Evolutionary conservation across 1,140 invertebrate species (phyloP), one percentile per base, ranked within the genome.

Genomic region (Sipha flava): DNA sequence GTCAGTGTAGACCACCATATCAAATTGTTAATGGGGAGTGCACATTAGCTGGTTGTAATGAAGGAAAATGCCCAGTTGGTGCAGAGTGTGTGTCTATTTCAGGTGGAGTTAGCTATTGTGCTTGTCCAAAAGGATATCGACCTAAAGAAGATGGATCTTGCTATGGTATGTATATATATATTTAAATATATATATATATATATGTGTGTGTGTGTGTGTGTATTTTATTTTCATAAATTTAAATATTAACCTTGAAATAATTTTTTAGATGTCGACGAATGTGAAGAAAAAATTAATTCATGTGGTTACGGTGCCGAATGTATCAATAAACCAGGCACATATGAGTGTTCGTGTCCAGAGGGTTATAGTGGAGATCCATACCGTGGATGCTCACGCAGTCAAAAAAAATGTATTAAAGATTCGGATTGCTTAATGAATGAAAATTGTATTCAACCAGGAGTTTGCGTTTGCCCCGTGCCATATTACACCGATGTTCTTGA

Each of bases 301-400:
- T 96, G 94, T 84, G 93, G 93, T 5, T 93, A 92, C 83, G 93
- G 93, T 47, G 95, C 94, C 2, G 90, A 93, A 84, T 97, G 94
- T 85, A 86, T 93, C 21, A 96, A 96, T 83, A 88, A 89, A n/a
- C 86, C 86, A 4, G 94, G 94, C 10, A 90, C 92, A 2, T 93
- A 90, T 85, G 89, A 90, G 85, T 93, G 92, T 83, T 89, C 87
- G 80, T 93, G 92, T 85, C 88, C 90, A 10, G 84, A 87, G 81
- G 89, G 88, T 23, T 89, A 85, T 43, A 87, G 87, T 31, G 90
- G 89, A 80, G 89, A 91, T 82, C 88, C 90, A 0, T 90, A 90
- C 80, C 87, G 87, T 3, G 81, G 86, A 3, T 92, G 90, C 81
- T 90, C 93, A 23, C 90, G 92, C 16, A 90, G 91, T 70, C 92